phyloP scores from a whole-genome alignment of 1,140 invertebrate species.

The Neuroterus valhalla region DNA sequence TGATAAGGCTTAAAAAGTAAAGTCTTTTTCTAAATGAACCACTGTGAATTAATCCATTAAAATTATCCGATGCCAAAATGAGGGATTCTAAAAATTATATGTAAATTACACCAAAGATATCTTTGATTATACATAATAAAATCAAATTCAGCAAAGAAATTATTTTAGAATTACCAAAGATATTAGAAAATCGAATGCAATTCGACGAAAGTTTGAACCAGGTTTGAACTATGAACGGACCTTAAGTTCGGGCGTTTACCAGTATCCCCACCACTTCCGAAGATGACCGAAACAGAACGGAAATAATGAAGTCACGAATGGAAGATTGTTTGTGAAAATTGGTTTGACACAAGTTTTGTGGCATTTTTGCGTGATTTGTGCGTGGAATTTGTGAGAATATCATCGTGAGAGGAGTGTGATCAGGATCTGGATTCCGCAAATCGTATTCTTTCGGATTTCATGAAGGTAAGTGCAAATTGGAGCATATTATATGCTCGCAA shows the following conservation, averaged over 20 bases:
- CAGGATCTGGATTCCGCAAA: slow-evolving; percentile 10
- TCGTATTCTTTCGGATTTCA: slow-evolving; percentile 35
- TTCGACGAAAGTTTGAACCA: too few relatives aligned
- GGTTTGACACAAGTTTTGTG: slow-evolving; percentile 33
- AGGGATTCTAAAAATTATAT: too few relatives aligned
- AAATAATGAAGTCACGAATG: slow-evolving; percentile 56
- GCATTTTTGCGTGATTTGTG: slow-evolving; percentile 28
- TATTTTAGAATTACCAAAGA: too few relatives aligned
- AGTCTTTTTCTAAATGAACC: too few relatives aligned
- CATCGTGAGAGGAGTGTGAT: background rate
- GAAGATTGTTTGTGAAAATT: slow-evolving; percentile 46
- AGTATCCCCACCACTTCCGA: slow-evolving; percentile 37
- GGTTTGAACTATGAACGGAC: background rate
- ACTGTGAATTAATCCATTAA: too few relatives aligned
- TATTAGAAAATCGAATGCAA: too few relatives aligned
- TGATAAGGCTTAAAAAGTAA: too few relatives aligned
- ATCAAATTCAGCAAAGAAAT: too few relatives aligned
- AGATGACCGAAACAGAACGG: slow-evolving; percentile 38
- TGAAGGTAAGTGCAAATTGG: slow-evolving; percentile 46
- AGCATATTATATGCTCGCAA: background rate
- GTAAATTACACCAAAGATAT: too few relatives aligned
- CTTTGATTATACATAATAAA: too few relatives aligned
- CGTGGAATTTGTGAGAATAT: background rate
- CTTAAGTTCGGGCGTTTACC: slow-evolving; percentile 53
- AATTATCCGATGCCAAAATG: too few relatives aligned